Evolutionary conservation across 2,888 invertebrate genomes (phyloP).

Genomic region (Abrostola triplasia): DNA sequence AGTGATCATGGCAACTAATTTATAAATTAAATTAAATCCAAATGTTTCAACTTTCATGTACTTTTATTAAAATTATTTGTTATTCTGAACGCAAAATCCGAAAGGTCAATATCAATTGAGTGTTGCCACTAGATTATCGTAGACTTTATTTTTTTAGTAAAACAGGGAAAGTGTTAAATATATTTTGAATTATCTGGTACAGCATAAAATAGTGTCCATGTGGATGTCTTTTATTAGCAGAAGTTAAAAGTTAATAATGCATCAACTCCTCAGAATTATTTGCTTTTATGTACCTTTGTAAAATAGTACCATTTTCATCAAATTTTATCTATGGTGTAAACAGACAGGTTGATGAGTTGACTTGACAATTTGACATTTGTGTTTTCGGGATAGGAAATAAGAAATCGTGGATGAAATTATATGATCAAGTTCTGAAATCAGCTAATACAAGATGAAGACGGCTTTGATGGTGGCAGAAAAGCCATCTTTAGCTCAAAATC

Average conservation of each 20-base stretch:
- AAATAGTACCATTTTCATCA: no score
- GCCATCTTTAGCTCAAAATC: constrained; percentile 98
- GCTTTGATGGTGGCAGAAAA: constrained; percentile 99
- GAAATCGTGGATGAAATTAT: constrained; percentile 13
- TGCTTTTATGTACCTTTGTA: neutral
- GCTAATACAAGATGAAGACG: constrained; percentile 90
- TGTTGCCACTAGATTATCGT: neutral
- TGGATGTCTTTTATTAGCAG: no score
- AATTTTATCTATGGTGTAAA: neutral
- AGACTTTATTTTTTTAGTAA: no score
- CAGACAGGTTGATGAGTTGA: neutral
- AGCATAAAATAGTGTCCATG: no score
- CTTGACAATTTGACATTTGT: constrained; percentile 5
- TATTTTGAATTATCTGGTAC: no score
- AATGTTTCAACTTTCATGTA: neutral
- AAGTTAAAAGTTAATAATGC: no score
- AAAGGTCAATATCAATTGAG: neutral
- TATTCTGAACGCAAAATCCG: neutral
- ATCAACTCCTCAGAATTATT: no score
- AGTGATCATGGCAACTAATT: no score
- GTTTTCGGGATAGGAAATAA: constrained; percentile 2
- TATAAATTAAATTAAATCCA: neutral
- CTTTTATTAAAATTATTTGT: neutral
- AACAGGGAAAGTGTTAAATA: no score
- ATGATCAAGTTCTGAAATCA: constrained; percentile 23